These are phyloP conservation scores for Drymonia ruficornis DNA, from an alignment of 2,888 invertebrate genomes.

Conservation along the genomic window DNA sequence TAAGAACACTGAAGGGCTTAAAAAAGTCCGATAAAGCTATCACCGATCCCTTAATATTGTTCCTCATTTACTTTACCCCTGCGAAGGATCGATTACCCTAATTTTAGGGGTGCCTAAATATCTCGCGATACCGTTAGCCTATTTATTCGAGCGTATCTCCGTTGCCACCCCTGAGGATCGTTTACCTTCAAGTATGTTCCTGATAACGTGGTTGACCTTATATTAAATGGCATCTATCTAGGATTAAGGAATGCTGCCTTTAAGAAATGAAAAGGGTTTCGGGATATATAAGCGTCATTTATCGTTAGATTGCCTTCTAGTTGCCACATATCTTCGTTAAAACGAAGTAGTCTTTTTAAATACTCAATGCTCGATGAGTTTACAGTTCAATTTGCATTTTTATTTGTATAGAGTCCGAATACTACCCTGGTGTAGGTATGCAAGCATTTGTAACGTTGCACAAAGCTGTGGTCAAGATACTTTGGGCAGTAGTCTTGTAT, in stretches of 20 bases:
- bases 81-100: conserved; percentile 61
- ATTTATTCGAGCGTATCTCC: conserved; percentile 48
- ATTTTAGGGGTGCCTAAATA: conserved; percentile 59
- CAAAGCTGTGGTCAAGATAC: too few relatives aligned
- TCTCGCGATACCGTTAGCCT: conserved; percentile 50
- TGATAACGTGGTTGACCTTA: conserved; percentile 60
- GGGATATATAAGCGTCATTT: background rate
- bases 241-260: conserved; percentile 11
- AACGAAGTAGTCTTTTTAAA: too few relatives aligned
- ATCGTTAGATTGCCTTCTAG: background rate
- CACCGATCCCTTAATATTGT: conserved; percentile 54
- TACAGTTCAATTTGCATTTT: too few relatives aligned
- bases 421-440: too few relatives aligned
- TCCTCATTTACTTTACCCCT: conserved; percentile 58
- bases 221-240: conserved; percentile 39
- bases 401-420: too few relatives aligned
- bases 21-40: conserved; percentile 60
- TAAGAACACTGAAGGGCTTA: conserved; percentile 44
- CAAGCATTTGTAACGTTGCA: too few relatives aligned
- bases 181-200: conserved; percentile 51
- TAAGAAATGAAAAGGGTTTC: conserved; percentile 13
- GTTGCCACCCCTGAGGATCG: conserved; percentile 41
- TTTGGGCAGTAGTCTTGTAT: too few relatives aligned
- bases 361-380: too few relatives aligned
- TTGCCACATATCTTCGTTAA: too few relatives aligned